Percentiles rank a stretch among this genome's conserved stretches.
Conservation (phyloP, 2,888 invertebrate genomes). For the Chironomus riparius region DNA sequence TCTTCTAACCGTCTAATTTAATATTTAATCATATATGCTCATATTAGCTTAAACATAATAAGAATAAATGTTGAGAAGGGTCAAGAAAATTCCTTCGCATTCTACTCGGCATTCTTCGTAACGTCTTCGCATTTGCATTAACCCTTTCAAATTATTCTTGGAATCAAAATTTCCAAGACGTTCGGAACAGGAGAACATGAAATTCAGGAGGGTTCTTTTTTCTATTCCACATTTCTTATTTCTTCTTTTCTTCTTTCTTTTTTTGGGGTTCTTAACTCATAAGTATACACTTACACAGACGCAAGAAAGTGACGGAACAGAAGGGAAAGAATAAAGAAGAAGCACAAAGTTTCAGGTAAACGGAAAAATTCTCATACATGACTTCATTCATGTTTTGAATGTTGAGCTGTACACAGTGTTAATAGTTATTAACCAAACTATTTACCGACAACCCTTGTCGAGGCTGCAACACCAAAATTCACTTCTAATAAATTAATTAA, state of each 20-base stretch:
- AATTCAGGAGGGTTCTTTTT: neutral
- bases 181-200: constrained; percentile 13
- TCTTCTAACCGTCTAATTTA: neutral
- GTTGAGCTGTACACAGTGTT: neutral
- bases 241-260: no score
- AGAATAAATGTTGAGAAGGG: neutral
- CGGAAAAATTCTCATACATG: neutral
- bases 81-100: neutral
- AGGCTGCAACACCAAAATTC: no score
- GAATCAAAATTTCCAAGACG: constrained; percentile 12
- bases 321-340: neutral
- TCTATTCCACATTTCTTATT: neutral
- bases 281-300: neutral
- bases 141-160: constrained; percentile 13
- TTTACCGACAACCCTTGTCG: no score
- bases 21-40: neutral
- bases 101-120: neutral
- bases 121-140: constrained; percentile 2
- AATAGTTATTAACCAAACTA: no score
- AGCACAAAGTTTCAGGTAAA: neutral
- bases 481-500: neutral
- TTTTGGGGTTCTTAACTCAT: neutral
- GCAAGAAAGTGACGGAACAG: neutral
- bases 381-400: neutral
- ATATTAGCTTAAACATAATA: neutral